These are phyloP conservation scores for Agonum fuliginosum DNA, from an alignment of 2,888 invertebrate species.

Conservation along the genomic window DNA sequence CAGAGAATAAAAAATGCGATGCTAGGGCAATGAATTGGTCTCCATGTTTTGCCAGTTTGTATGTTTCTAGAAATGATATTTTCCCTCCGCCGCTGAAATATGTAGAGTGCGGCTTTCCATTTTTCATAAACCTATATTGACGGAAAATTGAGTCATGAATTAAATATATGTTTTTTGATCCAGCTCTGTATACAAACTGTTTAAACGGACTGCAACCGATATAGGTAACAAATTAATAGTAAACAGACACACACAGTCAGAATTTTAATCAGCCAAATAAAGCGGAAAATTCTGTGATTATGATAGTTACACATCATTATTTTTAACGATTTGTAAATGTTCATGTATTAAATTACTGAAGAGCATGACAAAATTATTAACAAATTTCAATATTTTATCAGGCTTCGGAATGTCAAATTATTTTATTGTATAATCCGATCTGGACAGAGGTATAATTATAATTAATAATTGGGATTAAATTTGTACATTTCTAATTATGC, in stretches of 20 bases:
- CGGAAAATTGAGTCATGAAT: conserved; percentile 25
- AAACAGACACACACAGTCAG: neutral
- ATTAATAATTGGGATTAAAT: too few relatives aligned
- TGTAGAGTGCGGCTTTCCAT: conserved; percentile 1
- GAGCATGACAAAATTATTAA: neutral
- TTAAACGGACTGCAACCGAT: neutral
- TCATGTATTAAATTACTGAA: neutral
- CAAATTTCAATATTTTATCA: conserved; percentile 6
- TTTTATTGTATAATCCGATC: too few relatives aligned
- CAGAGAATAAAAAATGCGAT: too few relatives aligned
- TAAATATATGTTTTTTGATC: conserved; percentile 15
- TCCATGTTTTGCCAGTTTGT: too few relatives aligned
- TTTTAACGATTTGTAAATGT: conserved; percentile 5
- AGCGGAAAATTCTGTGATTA: neutral
- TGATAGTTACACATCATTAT: conserved; percentile 20
- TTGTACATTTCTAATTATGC: too few relatives aligned
- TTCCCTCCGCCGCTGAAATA: neutral
- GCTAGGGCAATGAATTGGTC: too few relatives aligned
- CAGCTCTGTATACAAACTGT: neutral
- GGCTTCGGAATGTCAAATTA: neutral
- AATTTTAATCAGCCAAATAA: neutral
- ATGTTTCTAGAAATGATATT: neutral
- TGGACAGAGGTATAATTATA: too few relatives aligned
- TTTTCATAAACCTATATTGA: conserved; percentile 26
- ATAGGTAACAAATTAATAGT: conserved; percentile 11